These are phyloP conservation scores for Rhizoglyphus robini DNA, from an alignment of 1,140 invertebrate genomes.

Conservation along the genomic window DNA sequence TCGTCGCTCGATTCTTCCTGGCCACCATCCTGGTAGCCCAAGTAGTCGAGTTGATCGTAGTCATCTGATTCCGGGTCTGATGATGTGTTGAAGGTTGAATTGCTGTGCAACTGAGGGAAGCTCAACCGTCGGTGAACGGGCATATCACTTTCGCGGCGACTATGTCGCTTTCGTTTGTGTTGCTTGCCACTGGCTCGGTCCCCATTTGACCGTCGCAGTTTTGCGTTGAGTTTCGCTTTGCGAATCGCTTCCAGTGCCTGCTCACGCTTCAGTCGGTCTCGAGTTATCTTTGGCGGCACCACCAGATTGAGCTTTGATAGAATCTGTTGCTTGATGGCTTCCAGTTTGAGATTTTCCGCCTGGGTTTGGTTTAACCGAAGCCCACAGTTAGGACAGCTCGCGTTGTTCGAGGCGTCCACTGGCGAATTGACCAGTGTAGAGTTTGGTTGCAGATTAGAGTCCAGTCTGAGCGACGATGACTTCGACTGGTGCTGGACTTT, in stretches of 20 bases:
- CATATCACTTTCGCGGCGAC: not conserved
- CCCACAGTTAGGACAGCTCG: not conserved
- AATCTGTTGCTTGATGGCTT: conserved; percentile 61
- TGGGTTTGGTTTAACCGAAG: conserved; percentile 17
- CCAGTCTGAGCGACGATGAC: not conserved
- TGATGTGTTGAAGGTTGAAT: not conserved
- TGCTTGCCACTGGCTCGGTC: not conserved
- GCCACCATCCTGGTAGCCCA: conserved; percentile 18
- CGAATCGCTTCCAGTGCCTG: conserved; percentile 53
- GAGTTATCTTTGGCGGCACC: conserved; percentile 51
- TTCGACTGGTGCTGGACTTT: not conserved
- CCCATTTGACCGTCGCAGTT: not conserved
- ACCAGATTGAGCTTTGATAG: conserved; percentile 54
- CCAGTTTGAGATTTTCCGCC: conserved; percentile 46
- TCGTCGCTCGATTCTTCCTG: conserved; percentile 41
- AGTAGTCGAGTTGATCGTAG: conserved; percentile 24
- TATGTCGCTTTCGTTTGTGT: not conserved
- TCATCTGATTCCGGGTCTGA: not conserved
- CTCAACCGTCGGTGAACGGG: not conserved
- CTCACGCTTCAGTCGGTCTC: conserved; percentile 44
- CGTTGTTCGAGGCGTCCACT: not conserved
- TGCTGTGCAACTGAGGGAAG: too few species aligned
- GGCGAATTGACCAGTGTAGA: too few species aligned
- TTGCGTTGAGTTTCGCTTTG: conserved; percentile 17
- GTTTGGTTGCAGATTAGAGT: not conserved